Conservation (phyloP, 2,797 vertebrate genomes). For the Tenualosa thibaudeaui region DNA sequence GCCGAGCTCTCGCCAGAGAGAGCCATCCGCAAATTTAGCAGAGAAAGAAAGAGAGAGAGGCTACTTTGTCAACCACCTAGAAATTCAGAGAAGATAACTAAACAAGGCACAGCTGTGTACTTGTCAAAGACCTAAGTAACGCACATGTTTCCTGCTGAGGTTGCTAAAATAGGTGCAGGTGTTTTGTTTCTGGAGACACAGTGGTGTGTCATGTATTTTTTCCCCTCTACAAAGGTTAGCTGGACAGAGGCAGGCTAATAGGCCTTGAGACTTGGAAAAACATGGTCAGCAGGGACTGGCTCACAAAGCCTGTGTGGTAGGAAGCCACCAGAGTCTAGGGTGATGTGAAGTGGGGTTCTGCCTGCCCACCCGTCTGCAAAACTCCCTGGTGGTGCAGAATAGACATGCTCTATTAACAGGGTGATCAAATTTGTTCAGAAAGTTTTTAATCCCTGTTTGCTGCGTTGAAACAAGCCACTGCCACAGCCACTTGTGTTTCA, state of each 20-base stretch:
- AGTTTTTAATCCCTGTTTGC: neutral
- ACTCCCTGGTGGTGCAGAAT: neutral
- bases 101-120: neutral
- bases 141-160: neutral
- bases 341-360: neutral
- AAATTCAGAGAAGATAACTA: neutral
- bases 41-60: neutral
- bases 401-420: neutral
- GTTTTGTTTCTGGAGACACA: neutral
- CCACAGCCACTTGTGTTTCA: neutral
- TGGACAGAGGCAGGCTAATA: neutral
- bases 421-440: too few species aligned
- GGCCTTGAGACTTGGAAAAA: neutral
- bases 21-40: slow-evolving; percentile 12
- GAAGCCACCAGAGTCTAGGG: neutral
- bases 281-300: neutral
- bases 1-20: neutral
- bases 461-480: neutral
- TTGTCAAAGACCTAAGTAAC: slow-evolving; percentile 7
- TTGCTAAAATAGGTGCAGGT: slow-evolving; percentile 1
- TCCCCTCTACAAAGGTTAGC: neutral
- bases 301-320: neutral
- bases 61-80: neutral
- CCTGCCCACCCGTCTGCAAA: neutral
- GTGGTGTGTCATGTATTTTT: neutral